Evolutionary conservation across 1,140 invertebrate genomes (phyloP), one percentile per base, ranked within the genome.

Genomic region (Drosophila watanabei): DNA sequence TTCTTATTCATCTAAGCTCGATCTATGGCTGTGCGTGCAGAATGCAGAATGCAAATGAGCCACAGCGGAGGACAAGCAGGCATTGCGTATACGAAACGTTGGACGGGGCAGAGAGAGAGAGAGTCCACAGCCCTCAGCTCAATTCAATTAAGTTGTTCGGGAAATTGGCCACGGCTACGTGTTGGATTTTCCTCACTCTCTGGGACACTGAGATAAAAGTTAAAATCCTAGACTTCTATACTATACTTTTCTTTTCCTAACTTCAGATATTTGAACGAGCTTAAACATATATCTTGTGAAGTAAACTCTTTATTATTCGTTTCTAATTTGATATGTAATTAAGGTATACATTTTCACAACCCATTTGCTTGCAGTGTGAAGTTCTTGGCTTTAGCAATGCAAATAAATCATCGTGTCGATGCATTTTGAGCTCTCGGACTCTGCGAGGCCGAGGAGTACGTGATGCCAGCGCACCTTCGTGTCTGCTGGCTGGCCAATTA

Each of bases 321-420:
- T 14, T 48, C 13, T 14, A 8, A 46, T 46, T 46, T 5, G 20
- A 11, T 24, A 13, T 14, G 18, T 9, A 46, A 6, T 13, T 24
- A 24, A 13, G 20, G 43, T 3, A 4, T 46, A 13, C 1, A 4
- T 52, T 32, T n/a, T 33, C 30, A 18, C 30, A 32, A 6, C 13
- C 20, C 20, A 48, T 24, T 51, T 63, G 57, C 33, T 45, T 35
- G 14, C 61, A 54, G 48, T 76, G 63, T 52, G 24, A 5, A 28
- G 33, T 60, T 69, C 77, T 84, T 78, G 75, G 51, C 24, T 56
- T 78, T 85, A 62, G 79, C 82, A 89, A 89, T 89, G 88, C 84
- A 86, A 89, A 89, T 89, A 89, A 91, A 89, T 90, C 85, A 90
- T 90, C 82, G 76, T 81, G 86, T 88, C 86, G 85, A 88, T 85